Base-by-base conservation (phyloP, 2,113 vertebrate species). In the Phylloscopus trochiloides region DNA sequence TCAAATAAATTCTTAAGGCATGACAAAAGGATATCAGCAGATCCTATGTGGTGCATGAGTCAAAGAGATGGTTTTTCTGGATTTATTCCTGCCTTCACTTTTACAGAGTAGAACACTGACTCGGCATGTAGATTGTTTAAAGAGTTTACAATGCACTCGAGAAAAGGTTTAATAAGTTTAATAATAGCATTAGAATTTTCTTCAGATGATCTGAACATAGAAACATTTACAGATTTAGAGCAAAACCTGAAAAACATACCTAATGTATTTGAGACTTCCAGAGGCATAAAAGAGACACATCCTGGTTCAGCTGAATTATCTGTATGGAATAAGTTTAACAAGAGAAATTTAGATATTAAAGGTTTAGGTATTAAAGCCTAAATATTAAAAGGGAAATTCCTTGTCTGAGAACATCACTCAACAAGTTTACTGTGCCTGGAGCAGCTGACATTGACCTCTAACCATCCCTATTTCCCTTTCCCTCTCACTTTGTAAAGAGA, bases 1-100 rank as follows among this genome's bases (percentile, higher is more conserved):
- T 73, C 72, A 88, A 58, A 96, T 45, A 73, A 83, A 80, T 61
- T 91, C 52, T 70, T 73, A 42, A 88, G 58, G 71, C 24, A 57
- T 57, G 36, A 88, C 21, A 51, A 66, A 88, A 94, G 10, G 58
- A 76, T 48, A 28, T 40, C 43, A 92, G 54, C 40, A 76, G 36
- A 86, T 70, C 25, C 36, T 0, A 0, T 45, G 45, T 17, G 61
- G 31, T 55, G 19, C 31, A 21, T 3, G 16, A 78, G 32, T 25
- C 67, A n/a, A 45, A 77, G 7, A 57, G 57, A 47, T 47, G 18
- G 5, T 47, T 96, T 92, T 84, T 43, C 55, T 74, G 43, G 26
- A 74, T 86, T 86, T 70, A 50, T 38, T 91, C 38, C 50, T 62
- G 31, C 47, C 12, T 65, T 42, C 19, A 21, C 17, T 88, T 83